Base-by-base conservation (phyloP, 2,113 vertebrate genomes). In the Micronycteris hirsuta region DNA sequence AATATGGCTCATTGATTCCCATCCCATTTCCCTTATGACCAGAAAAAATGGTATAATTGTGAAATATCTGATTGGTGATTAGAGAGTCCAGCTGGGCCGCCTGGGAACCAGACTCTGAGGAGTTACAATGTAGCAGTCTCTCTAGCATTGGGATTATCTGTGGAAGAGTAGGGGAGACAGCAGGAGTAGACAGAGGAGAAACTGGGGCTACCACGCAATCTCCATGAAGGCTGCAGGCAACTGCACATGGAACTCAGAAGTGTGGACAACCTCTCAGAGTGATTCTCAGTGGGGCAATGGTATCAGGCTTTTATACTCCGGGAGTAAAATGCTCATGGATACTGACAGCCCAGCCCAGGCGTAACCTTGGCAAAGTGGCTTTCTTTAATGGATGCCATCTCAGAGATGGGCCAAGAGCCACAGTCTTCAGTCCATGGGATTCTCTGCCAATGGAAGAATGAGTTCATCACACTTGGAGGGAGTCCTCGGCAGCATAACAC, bases 131-230 rank as follows among this genome's bases (percentile, higher is more conserved):
- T 24, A 74, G 16, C 7, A 84, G 33, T 0, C 12, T 45, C 33
- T 76, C 52, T 41, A 49, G 5, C 20, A 4, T 22, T 77, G 19
- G 19, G 22, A 36, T 61, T 41, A 11, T 7, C 22, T 31, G 17
- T 26, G 11, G 67, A 83, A 56, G 41, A 70, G 7, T 63, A 65
- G n/a, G 36, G 9, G 76, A 92, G 28, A 14, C 58, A 77, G 49
- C 3, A 61, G n/a, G 9, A 4, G 2, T 61, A 31, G 36, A 61
- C 12, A 24, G 7, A 71, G 11, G 4, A 14, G 74, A 12, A 58
- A 12, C 11, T 5, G 10, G 5, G 17, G 31, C n/a, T 90, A 31
- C 6, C 5, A 24, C 0, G 0, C 9, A 24, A 8, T 43, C 41
- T 80, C 26, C 45, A 1, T 2, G 11, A 58, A 33, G 7, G 0